These are phyloP conservation scores for Drosophila hydei DNA, from an alignment of 1,140 invertebrate genomes.

Conservation along the genomic window DNA sequence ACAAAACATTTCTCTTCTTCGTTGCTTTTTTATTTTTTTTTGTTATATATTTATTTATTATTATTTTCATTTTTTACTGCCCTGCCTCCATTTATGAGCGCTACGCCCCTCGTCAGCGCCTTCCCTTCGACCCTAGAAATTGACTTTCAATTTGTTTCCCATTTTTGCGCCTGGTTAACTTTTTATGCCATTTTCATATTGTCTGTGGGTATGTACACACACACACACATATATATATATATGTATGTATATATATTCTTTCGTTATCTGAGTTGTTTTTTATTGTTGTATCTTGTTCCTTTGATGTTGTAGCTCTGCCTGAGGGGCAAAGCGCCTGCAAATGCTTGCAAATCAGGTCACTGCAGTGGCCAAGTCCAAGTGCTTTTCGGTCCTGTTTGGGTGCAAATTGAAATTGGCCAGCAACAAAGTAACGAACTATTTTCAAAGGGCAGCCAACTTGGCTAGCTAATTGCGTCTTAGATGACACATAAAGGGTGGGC, in stretches of 20 bases:
- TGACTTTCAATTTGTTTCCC: slow-evolving; percentile 71
- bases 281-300: slow-evolving; percentile 15
- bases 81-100: slow-evolving; percentile 33
- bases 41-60: slow-evolving; percentile 20
- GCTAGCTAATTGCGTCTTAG: slow-evolving; percentile 55
- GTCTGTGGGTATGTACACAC: slow-evolving; percentile 22
- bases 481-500: slow-evolving; percentile 21
- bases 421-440: slow-evolving; percentile 20
- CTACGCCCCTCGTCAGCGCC: neutral
- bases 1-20: slow-evolving; percentile 30
- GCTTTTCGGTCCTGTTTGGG: slow-evolving; percentile 17
- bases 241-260: slow-evolving; percentile 6
- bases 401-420: slow-evolving; percentile 30
- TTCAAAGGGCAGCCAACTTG: slow-evolving; percentile 43
- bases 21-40: slow-evolving; percentile 17
- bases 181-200: slow-evolving; percentile 63
- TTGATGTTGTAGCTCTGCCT: slow-evolving; percentile 18
- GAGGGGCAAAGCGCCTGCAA: slow-evolving; percentile 14
- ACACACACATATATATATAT: neutral
- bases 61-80: slow-evolving; percentile 38
- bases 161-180: slow-evolving; percentile 60
- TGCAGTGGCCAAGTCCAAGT: slow-evolving; percentile 47
- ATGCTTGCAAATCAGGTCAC: slow-evolving; percentile 56
- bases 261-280: slow-evolving; percentile 8
- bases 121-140: slow-evolving; percentile 40